Evolutionary conservation across 2,113 vertebrate genomes (phyloP), one percentile per base, ranked within the genome.

Genomic region (Nyctibius bracteatus): DNA sequence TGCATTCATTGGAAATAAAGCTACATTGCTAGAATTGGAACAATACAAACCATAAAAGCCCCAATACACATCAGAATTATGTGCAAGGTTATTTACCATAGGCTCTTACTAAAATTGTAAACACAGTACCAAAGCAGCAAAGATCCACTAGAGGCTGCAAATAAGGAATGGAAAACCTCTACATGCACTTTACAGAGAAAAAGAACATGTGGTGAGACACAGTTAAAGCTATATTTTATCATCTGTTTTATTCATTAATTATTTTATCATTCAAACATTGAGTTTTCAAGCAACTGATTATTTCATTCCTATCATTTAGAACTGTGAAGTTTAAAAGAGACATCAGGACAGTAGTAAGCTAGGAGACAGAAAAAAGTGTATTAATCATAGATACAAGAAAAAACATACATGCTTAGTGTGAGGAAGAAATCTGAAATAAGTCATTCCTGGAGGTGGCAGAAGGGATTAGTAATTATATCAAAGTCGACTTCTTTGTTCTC

Each of bases 391-490:
- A 79, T 35, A 58, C 16, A 75, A 72, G 39, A 80, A 39, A 91
- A 89, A 89, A 81, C 70, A 87, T 22, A 31, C 49, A 39, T 46
- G 51, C 28, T 27, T 72, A 33, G 13, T 4, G 20, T 14, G 16
- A 7, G 5, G 41, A 77, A 88, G 33, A 74, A 80, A 75, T 75
- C 30, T 79, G 46, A 94, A 72, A 25, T 28, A 62, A 73, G 54
- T 72, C 27, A 66, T 90, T 88, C 43, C 54, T 80, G 67, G 43
- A 81, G 18, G 65, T 31, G 33, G 46, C 65, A 91, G 68, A 87
- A 89, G 31, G n/a, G 27, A 91, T 91, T 61, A 80, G 58, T 75
- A 93, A 94, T 75, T 72, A 68, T n/a, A 5, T 80, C 74, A 91
- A 88, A 93, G 12, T 10, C 87, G 73, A 81, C 35, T 87, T 15